A percentile compares a stretch with the other conserved stretches of the same genome.
Conservation (phyloP, 1,140 invertebrate species). For the Pinna nobilis region DNA sequence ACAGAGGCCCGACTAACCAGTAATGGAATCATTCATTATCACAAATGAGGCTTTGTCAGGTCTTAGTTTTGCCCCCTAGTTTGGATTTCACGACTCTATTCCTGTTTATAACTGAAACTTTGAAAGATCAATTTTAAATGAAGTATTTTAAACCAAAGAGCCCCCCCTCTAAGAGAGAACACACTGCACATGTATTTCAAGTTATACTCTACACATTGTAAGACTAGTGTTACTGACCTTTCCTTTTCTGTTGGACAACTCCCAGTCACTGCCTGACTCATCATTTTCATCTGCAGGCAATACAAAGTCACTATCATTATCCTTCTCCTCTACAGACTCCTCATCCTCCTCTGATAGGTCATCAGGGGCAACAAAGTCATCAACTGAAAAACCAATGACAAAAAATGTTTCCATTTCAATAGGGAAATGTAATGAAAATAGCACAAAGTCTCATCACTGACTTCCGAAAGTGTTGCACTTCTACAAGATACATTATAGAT, state of each 20-base stretch:
- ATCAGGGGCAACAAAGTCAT: slow-evolving; percentile 56
- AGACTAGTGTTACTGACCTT: slow-evolving; percentile 18
- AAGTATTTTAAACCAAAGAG: no score
- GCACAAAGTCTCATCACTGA: neutral
- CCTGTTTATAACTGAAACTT: slow-evolving; percentile 26
- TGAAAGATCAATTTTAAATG: no score
- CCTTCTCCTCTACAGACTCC: slow-evolving; percentile 52
- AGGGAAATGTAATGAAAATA: neutral
- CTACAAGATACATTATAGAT: neutral
- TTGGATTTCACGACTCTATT: neutral
- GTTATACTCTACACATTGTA: no score
- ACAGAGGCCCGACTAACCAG: neutral
- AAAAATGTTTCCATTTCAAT: neutral
- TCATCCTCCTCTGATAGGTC: slow-evolving; percentile 55
- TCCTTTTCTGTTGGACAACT: slow-evolving; percentile 48
- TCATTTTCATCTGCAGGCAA: slow-evolving; percentile 51
- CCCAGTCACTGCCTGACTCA: slow-evolving; percentile 70
- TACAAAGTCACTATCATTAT: slow-evolving; percentile 52
- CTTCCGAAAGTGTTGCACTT: neutral
- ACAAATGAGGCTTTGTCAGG: neutral
- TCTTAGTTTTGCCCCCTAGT: slow-evolving; percentile 6
- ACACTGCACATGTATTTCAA: no score
- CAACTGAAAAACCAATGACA: slow-evolving; percentile 40
- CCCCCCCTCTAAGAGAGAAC: no score
- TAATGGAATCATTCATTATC: neutral